Base-by-base conservation (phyloP, 92 coral and sea anemone genomes). In the Desmophyllum pertusum region DNA sequence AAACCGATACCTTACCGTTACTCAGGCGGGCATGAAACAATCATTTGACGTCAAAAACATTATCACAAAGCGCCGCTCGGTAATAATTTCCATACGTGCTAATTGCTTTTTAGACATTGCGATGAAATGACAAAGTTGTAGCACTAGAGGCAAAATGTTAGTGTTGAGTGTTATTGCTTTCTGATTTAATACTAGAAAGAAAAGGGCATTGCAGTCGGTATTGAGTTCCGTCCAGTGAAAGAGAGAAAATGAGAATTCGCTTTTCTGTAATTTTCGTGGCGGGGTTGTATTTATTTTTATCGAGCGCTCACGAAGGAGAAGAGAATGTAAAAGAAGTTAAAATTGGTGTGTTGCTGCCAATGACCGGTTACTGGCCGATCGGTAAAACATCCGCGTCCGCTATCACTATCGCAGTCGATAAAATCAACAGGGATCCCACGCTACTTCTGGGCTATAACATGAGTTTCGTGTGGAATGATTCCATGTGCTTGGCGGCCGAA, bases 301-400 rank as follows among this genome's bases (percentile, higher is more conserved):
- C 73, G 51, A 10, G 36, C 30, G 17, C 30, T 43, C 29, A 29
- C 30, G 50, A 23, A 6, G 72, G 42, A 27, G 14, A 7, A 23
- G 83, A 59, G 41, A 68, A 62, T 30, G 72, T 62, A 1, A 78
- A 78, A 64, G 93, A 87, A 17, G 93, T 94, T 0, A 85, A 88
- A 39, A 84, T 91, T 18, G 93, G 98, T 5, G 97, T 91, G 33
- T 88, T 93, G 69, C 87, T 93, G 9, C 97, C 97, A 11, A 91
- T 91, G 97, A 93, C 94, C 1, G 97, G 97, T 11, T 91, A 91
- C 89, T 93, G 97, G 97, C 97, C 97, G 7, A 93, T 93, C 41
- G 97, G 97, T 5, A 91, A 91, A 88, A 93, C 94, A 9, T 88
- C 94, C 0, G 97, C 97, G 53, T 93, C 97, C 14, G 93, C 97